Base-by-base conservation (phyloP, 2,797 vertebrate genomes). In the Dendrocincla fuliginosa region DNA sequence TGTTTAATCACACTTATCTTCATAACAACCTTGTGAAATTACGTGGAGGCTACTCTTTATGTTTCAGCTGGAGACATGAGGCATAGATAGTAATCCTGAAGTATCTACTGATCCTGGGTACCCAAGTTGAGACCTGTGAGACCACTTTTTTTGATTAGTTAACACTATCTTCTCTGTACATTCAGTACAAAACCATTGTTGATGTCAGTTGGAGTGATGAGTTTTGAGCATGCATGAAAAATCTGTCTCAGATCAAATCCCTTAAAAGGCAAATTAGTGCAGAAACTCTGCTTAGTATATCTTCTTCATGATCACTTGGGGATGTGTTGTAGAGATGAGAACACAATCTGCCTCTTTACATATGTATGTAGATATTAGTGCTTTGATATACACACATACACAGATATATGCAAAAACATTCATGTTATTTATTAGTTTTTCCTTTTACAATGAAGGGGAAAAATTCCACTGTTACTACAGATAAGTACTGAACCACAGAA, bases 1-100 rank as follows among this genome's bases (percentile, higher is more conserved):
- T 89, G 27, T 93, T 94, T 92, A 84, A 89, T 96, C 79, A 91
- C 65, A 87, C 76, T 93, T 82, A 84, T 78, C 89, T 93, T 94
- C 41, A 13, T 90, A 95, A 90, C n/a, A 90, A 56, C 83, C 42
- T 65, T 69, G 53, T 84, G 76, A 88, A 93, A 76, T 73, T 70
- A 90, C 0, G 0, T 55, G 71, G 55, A 0, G 8, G 90, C 69
- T 61, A 86, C 37, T 86, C 53, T 86, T 91, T 69, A 65, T 81
- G 53, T 84, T 94, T 81, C 76, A 90, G 14, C 50, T 69, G 85
- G 55, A 55, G 73, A 90, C 61, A 19, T 8, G 10, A 75, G 27
- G 37, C 37, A 35, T 9, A 57, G 53, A 61, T 3, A 47, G 41
- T 5, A 69, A 86, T 75, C 53, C 55, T 86, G 6, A 61, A 88